phyloP scores from a whole-genome alignment of 2,113 vertebrate genomes.

The Perccottus glenii region DNA sequence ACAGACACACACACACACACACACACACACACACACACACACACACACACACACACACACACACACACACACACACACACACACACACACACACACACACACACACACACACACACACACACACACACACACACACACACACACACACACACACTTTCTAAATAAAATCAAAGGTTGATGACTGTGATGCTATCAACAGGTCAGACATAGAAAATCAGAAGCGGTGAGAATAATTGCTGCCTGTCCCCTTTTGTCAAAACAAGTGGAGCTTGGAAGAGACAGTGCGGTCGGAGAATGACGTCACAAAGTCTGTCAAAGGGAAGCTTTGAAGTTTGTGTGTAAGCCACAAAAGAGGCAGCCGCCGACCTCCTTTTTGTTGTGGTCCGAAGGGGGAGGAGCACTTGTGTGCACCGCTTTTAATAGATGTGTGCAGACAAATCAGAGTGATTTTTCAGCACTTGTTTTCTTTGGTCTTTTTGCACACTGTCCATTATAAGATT shows the following conservation, averaged over 20 bases:
- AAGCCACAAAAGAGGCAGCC: slow-evolving; percentile 19
- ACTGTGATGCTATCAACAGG: too few species aligned
- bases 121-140: too few species aligned
- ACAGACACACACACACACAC: too few species aligned
- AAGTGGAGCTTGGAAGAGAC: neutral
- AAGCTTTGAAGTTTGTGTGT: slow-evolving; percentile 26
- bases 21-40: too few species aligned
- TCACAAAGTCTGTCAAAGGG: neutral
- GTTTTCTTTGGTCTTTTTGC: neutral
- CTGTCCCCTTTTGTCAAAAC: slow-evolving; percentile 3
- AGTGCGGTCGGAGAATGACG: slow-evolving; percentile 4
- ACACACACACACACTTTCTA: too few species aligned
- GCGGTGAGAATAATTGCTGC: neutral
- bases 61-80: too few species aligned
- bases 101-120: too few species aligned
- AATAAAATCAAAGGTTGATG: too few species aligned
- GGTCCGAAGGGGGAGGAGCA: neutral
- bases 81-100: too few species aligned
- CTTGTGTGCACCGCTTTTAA: neutral
- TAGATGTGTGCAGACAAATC: neutral
- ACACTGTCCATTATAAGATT: neutral
- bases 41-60: too few species aligned
- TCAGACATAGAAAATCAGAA: too few species aligned
- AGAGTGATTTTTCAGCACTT: neutral
- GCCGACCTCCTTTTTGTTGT: slow-evolving; percentile 23